Evolutionary conservation across 92 coral and sea anemone species (phyloP).

Genomic region (Metridium senile): DNA sequence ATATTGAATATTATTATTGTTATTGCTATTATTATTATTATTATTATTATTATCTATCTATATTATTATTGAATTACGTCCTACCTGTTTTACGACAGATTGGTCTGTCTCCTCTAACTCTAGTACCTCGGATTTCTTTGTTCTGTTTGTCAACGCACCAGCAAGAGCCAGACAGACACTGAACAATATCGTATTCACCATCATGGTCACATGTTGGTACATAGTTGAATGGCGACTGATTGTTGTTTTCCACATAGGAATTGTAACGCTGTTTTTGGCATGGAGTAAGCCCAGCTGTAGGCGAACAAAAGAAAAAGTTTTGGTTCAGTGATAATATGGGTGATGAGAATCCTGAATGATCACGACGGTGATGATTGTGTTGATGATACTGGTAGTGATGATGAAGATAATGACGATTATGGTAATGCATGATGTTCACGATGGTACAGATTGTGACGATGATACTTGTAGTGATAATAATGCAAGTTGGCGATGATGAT

Average conservation of each 20-base stretch:
- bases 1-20: too few species aligned
- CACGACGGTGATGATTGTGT: too few species aligned
- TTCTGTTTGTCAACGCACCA: conserved; percentile 87
- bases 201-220: conserved; percentile 64
- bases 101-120: conserved; percentile 61
- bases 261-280: conserved; percentile 73
- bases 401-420: too few species aligned
- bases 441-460: too few species aligned
- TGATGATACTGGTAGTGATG: too few species aligned
- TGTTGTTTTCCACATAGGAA: conserved; percentile 40
- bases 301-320: neutral
- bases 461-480: too few species aligned
- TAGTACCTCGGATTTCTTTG: conserved; percentile 57
- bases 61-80: neutral
- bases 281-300: conserved; percentile 71
- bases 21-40: too few species aligned
- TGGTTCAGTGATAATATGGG: neutral
- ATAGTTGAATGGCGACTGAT: conserved; percentile 55
- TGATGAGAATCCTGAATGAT: neutral
- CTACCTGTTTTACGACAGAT: conserved; percentile 62
- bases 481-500: too few species aligned
- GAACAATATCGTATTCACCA: conserved; percentile 76
- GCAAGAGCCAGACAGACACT: conserved; percentile 81
- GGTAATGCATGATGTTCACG: too few species aligned
- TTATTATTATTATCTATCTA: too few species aligned